These are phyloP conservation scores for Tetranychus urticae DNA, from an alignment of 1,140 invertebrate species.

Conservation along the genomic window DNA sequence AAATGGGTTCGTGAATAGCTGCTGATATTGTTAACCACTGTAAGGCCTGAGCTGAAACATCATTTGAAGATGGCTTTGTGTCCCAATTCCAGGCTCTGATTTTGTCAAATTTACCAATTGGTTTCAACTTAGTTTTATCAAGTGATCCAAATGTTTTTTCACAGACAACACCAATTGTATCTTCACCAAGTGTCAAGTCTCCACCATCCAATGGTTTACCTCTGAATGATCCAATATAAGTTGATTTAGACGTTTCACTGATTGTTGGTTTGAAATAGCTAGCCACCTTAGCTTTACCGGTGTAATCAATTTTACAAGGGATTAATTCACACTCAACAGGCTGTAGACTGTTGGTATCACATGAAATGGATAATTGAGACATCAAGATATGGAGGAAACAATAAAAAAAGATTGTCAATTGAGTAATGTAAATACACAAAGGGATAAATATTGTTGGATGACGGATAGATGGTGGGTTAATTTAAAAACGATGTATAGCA, in stretches of 20 bases:
- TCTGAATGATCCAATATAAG: constrained; percentile 25
- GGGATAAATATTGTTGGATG: too few species aligned
- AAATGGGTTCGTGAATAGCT: constrained; percentile 25
- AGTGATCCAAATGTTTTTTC: constrained; percentile 24
- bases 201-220: constrained; percentile 40
- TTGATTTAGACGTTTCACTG: background rate
- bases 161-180: constrained; percentile 37
- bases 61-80: constrained; percentile 39
- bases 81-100: constrained; percentile 57
- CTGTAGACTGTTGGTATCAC: too few species aligned
- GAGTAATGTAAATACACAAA: too few species aligned
- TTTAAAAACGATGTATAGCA: too few species aligned
- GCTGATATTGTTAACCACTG: constrained; percentile 52
- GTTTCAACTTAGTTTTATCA: constrained; percentile 28
- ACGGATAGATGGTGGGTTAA: too few species aligned
- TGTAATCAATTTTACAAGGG: constrained; percentile 42
- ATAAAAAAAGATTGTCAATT: too few species aligned
- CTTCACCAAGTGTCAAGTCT: constrained; percentile 30
- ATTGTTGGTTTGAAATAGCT: constrained; percentile 4
- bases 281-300: constrained; percentile 39
- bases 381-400: too few species aligned
- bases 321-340: constrained; percentile 30
- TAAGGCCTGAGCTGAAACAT: constrained; percentile 34
- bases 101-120: constrained; percentile 30
- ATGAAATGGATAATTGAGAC: too few species aligned